These are phyloP conservation scores for Thalassophryne amazonica DNA, from an alignment of 2,797 vertebrate genomes.

Conservation along the genomic window DNA sequence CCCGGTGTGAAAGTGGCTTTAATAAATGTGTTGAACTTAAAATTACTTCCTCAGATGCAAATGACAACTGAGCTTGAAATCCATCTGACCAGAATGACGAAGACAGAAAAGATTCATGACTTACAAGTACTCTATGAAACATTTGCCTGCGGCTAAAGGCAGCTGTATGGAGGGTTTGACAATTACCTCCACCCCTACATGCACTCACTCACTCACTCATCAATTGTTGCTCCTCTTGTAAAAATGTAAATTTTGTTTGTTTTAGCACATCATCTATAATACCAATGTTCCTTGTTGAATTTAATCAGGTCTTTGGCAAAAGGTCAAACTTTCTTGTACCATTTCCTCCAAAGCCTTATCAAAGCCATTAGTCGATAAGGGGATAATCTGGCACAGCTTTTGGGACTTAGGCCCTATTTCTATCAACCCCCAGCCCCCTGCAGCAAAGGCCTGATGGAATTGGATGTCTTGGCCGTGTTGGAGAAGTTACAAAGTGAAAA, in stretches of 20 bases:
- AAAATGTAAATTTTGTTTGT: constrained; percentile 37
- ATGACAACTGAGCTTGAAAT: too few species aligned
- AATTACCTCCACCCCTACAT: too few species aligned
- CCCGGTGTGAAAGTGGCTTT: too few species aligned
- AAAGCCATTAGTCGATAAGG: constrained; percentile 71
- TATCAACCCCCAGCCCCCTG: constrained; percentile 61
- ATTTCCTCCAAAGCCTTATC: constrained; percentile 56
- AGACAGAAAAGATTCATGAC: too few species aligned
- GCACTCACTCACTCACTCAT: too few species aligned
- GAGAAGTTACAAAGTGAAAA: constrained; percentile 74
- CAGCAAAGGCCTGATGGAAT: constrained; percentile 71
- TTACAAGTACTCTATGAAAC: too few species aligned
- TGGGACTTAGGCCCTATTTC: constrained; percentile 62
- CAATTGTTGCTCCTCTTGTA: constrained; percentile 11
- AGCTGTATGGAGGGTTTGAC: too few species aligned
- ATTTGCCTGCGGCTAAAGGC: too few species aligned
- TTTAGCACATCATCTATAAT: constrained; percentile 21
- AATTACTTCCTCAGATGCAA: too few species aligned
- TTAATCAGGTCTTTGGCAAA: constrained; percentile 53
- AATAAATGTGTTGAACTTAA: too few species aligned
- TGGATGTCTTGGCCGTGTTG: constrained; percentile 68
- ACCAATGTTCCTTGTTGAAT: constrained; percentile 43
- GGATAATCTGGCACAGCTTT: constrained; percentile 58
- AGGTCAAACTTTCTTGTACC: constrained; percentile 49
- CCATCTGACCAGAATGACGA: too few species aligned